Base-by-base conservation (phyloP, 2,888 invertebrate species). In the Pantelozetes paolii region DNA sequence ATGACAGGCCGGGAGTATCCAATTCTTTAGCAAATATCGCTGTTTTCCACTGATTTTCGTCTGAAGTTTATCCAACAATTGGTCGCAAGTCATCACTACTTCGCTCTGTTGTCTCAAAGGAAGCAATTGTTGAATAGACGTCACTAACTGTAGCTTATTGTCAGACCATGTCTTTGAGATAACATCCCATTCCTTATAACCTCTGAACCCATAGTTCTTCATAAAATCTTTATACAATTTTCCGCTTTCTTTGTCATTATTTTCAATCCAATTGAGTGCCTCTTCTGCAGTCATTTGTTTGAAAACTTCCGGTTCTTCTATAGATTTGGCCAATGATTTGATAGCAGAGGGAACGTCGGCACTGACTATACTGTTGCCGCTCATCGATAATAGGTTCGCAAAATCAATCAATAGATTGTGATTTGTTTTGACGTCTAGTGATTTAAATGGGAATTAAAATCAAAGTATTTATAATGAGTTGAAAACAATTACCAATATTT, bases 191-290 rank as follows among this genome's bases (percentile, higher is more conserved):
- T 85, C 85, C 78, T 83, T 80, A 40, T 84, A 79, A 78, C 84
- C 82, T 62, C 92, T 85, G 81, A 90, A 89, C 0, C 91, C 91
- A 79, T 91, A 90, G 71, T 85, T 83, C 23, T 85, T 81, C 74
- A 92, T 82, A 80, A 92, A 90, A 3, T 82, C 79, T 0, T 83
- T 80, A 32, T 89, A 85, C 70, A 86, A 82, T 3, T 82, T 78
- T 69, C 84, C 82, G 2, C 86, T 81, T 13, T 81, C 82, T 0
- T 85, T 84, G 70, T 85, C 83, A 77, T 88, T 85, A 0, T 80
- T 78, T 78, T 84, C 81, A 15, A 90, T 80, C 89, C 89, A 90
- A n/a, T 82, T 76, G 71, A 85, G 79, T 0, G 86, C 88, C 0
- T 84, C 80, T 62, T 84, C 45, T 11, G 20, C 30, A 40, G 50